Conservation (phyloP, 2,113 vertebrate species). For the Stercorarius parasiticus region DNA sequence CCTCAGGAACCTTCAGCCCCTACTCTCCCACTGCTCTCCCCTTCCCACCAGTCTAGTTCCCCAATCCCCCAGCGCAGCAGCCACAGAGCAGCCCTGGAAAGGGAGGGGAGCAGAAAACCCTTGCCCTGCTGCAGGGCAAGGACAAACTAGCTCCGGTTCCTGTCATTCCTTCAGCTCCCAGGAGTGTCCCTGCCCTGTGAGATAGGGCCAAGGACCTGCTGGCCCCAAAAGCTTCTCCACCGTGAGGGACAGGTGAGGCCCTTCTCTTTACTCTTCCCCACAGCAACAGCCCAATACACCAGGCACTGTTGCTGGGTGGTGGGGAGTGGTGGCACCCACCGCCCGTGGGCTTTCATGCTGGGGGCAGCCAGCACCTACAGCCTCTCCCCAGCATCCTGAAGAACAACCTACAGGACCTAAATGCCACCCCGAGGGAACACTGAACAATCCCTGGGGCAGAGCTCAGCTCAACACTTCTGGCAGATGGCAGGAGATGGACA, state of each 20-base stretch:
- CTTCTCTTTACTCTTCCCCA: neutral
- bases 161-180: neutral
- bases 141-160: neutral
- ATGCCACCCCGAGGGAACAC: rapidly evolving
- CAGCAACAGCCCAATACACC: neutral
- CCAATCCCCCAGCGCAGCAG: rapidly evolving
- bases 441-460: neutral
- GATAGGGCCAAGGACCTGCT: neutral
- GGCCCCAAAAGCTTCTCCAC: neutral
- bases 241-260: neutral
- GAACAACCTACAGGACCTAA: neutral
- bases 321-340: neutral
- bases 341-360: neutral
- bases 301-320: neutral
- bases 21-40: neutral
- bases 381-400: neutral
- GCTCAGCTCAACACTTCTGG: neutral
- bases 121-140: neutral
- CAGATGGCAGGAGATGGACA: neutral
- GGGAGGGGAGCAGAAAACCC: neutral
- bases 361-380: neutral
- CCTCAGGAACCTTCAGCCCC: rapidly evolving
- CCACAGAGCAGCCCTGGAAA: neutral
- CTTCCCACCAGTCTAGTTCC: neutral
- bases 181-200: neutral